Evolutionary conservation across 2,888 invertebrate species (phyloP).

Genomic region (Drosophila atripex): DNA sequence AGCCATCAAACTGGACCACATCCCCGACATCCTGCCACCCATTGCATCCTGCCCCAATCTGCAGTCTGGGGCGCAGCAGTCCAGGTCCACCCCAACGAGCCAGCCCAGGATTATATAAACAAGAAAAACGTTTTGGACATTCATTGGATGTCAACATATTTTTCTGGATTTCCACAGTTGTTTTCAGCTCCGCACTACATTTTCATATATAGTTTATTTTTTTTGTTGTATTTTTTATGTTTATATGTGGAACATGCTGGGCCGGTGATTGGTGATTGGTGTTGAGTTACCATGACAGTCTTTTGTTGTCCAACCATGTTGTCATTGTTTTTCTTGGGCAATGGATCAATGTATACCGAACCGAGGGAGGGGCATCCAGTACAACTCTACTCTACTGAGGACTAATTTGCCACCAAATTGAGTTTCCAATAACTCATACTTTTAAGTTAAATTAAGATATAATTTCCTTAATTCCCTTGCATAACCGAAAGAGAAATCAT

Average conservation of each 20-base stretch:
- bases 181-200: slow-evolving; percentile 10
- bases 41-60: no score
- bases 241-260: slow-evolving; percentile 23
- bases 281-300: slow-evolving; percentile 47
- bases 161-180: slow-evolving; percentile 27
- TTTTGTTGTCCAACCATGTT: slow-evolving; percentile 31
- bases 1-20: slow-evolving; percentile 34
- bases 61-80: background rate
- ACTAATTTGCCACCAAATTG: no score
- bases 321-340: slow-evolving; percentile 41
- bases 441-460: background rate
- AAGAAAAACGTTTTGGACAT: slow-evolving; percentile 37
- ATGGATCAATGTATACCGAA: slow-evolving; percentile 51
- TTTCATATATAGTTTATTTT: no score
- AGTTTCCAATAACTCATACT: background rate
- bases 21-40: slow-evolving; percentile 10
- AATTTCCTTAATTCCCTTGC: slow-evolving; percentile 11
- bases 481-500: slow-evolving; percentile 38
- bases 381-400: background rate
- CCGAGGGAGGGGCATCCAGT: background rate
- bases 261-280: slow-evolving; percentile 37
- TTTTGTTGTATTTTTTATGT: slow-evolving; percentile 10
- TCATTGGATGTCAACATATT: slow-evolving; percentile 48
- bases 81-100: slow-evolving; percentile 8
- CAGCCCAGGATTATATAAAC: slow-evolving; percentile 9